Conservation (phyloP, 2,888 invertebrate species). For the Pseudanteris insignis region DNA sequence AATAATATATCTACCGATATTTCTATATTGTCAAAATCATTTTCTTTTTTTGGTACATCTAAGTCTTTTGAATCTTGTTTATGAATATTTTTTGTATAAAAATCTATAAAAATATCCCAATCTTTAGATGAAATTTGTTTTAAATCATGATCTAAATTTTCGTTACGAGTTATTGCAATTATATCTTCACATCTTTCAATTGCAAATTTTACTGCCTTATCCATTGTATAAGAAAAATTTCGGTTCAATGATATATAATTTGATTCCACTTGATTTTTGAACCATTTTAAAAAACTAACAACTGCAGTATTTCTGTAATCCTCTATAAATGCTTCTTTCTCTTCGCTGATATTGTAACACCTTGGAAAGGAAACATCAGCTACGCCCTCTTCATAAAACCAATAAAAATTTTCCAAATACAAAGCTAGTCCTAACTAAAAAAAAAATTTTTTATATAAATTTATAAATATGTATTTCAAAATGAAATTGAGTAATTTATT, state of each 20-base stretch:
- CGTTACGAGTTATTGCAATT: slow-evolving; percentile 67
- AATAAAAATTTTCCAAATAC: slow-evolving; percentile 71
- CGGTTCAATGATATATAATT: slow-evolving; percentile 37
- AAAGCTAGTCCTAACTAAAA: slow-evolving; percentile 58
- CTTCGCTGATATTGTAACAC: slow-evolving; percentile 72
- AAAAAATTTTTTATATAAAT: no score
- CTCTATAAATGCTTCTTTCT: slow-evolving; percentile 72
- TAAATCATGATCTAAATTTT: slow-evolving; percentile 70
- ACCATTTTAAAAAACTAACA: slow-evolving; percentile 77
- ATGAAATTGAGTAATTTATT: background rate
- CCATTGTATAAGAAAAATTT: slow-evolving; percentile 53
- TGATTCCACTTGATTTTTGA: slow-evolving; percentile 59
- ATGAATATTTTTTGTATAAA: slow-evolving; percentile 73
- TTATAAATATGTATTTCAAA: no score
- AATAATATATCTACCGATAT: slow-evolving; percentile 14
- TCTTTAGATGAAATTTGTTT: slow-evolving; percentile 66
- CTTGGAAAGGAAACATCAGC: slow-evolving; percentile 78
- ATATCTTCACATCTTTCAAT: slow-evolving; percentile 76
- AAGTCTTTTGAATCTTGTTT: slow-evolving; percentile 13
- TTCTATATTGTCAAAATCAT: slow-evolving; percentile 5
- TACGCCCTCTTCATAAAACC: slow-evolving; percentile 70
- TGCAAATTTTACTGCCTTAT: slow-evolving; percentile 75
- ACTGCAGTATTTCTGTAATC: slow-evolving; percentile 85
- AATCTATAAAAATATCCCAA: slow-evolving; percentile 76
- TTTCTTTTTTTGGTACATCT: slow-evolving; percentile 1